Evolutionary conservation across 2,797 vertebrate genomes (phyloP).

Genomic region (Bradypus variegatus): DNA sequence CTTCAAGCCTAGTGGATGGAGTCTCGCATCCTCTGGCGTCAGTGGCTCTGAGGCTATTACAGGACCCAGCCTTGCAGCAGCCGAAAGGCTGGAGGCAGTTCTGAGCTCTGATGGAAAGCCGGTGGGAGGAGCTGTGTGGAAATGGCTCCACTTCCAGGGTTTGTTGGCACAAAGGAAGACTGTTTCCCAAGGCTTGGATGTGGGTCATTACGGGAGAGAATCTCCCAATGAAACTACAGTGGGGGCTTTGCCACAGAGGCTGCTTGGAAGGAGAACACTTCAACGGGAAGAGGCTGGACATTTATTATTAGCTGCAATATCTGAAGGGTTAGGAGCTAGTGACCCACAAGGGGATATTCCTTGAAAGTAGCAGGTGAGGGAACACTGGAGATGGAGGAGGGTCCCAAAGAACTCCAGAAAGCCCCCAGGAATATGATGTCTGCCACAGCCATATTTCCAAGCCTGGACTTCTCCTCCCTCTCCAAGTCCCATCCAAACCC

Average conservation of each 20-base stretch:
- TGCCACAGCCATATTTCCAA: fast-evolving
- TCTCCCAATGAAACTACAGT: neutral
- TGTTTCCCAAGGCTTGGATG: neutral
- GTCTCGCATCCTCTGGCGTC: neutral
- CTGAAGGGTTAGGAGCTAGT: neutral
- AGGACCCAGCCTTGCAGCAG: neutral
- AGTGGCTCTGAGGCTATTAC: neutral
- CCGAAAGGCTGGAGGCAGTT: neutral
- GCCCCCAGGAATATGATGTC: fast-evolving
- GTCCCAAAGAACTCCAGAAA: neutral
- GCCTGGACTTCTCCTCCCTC: neutral
- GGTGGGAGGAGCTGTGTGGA: fast-evolving
- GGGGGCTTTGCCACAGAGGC: neutral
- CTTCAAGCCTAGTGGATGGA: neutral
- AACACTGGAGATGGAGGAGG: neutral
- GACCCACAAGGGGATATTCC: neutral
- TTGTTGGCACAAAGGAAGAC: neutral
- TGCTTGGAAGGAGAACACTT: neutral
- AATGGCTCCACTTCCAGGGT: no score
- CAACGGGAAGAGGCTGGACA: neutral
- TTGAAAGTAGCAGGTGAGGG: neutral
- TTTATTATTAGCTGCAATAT: fast-evolving
- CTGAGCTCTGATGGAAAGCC: neutral
- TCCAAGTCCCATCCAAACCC: neutral
- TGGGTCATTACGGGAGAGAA: neutral